A percentile compares a stretch with the other conserved stretches of the same genome.
Conservation (phyloP, 2,113 vertebrate genomes). For the Cepphus grylle region DNA sequence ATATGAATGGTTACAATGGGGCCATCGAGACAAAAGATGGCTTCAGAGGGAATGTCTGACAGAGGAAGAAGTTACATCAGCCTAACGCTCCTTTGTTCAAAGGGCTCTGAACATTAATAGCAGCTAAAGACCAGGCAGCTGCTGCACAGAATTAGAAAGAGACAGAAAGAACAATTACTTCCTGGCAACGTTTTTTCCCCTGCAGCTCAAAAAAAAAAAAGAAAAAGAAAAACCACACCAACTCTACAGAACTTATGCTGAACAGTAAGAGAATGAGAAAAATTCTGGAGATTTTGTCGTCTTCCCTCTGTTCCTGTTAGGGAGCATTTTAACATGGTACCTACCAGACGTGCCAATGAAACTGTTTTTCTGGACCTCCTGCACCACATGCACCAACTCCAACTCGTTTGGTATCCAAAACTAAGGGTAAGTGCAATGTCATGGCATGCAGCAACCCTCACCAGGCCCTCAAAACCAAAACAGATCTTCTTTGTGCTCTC, state of each 20-base stretch:
- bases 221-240: neutral
- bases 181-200: neutral
- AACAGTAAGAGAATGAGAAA: neutral
- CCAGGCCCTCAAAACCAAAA: neutral
- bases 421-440: neutral
- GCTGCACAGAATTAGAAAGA: slow-evolving; percentile 61
- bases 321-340: neutral
- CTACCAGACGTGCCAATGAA: neutral
- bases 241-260: neutral
- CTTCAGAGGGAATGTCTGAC: slow-evolving; percentile 46
- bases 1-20: slow-evolving; percentile 46
- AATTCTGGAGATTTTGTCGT: neutral
- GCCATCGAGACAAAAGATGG: slow-evolving; percentile 55
- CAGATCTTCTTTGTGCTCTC: neutral
- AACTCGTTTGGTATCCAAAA: neutral
- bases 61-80: slow-evolving; percentile 60
- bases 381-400: neutral
- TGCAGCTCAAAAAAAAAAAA: neutral
- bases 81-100: slow-evolving; percentile 34
- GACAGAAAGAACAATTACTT: slow-evolving; percentile 60
- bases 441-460: neutral
- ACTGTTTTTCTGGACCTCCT: neutral
- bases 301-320: neutral
- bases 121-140: slow-evolving; percentile 53
- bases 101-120: slow-evolving; percentile 56